phyloP scores from a whole-genome alignment of 2,888 invertebrate species.

The Malacosoma neustria region DNA sequence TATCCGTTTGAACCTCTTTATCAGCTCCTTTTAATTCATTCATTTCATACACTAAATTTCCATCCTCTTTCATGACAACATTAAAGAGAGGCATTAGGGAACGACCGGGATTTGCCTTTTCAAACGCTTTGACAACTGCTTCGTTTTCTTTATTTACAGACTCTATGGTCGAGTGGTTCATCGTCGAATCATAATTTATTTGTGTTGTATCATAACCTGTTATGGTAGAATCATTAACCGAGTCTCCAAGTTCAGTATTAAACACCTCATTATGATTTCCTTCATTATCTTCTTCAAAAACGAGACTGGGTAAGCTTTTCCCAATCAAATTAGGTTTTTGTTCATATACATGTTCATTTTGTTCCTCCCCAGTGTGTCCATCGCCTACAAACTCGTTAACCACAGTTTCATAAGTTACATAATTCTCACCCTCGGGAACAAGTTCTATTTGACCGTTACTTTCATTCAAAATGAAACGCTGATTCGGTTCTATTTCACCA shows the following conservation, averaged over 20 bases:
- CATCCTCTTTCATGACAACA: constrained; percentile 31
- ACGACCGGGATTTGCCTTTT: constrained; percentile 12
- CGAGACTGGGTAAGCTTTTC: neutral
- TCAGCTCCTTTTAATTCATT: constrained; percentile 20
- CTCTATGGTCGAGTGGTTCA: neutral
- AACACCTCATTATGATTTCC: neutral
- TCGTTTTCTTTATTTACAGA: constrained; percentile 8
- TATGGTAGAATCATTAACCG: neutral
- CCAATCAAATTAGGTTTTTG: neutral
- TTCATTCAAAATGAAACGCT: neutral
- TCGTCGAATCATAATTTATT: neutral
- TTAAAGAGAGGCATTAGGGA: constrained; percentile 28
- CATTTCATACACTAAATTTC: constrained; percentile 28
- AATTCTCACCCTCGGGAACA: constrained; percentile 7
- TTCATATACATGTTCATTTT: constrained; percentile 1
- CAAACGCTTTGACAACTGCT: constrained; percentile 18
- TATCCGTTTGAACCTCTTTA: constrained; percentile 21
- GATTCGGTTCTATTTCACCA: neutral
- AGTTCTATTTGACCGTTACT: neutral
- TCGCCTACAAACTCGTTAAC: constrained; percentile 10
- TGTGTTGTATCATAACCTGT: neutral
- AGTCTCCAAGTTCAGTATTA: neutral
- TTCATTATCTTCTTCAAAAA: neutral
- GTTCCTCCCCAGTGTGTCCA: neutral
- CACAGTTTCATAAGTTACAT: constrained; percentile 19